A percentile compares a stretch with the other conserved stretches of the same genome.
Evolutionary conservation across 2,113 vertebrate species (phyloP).

Genomic region (Crocuta crocuta): DNA sequence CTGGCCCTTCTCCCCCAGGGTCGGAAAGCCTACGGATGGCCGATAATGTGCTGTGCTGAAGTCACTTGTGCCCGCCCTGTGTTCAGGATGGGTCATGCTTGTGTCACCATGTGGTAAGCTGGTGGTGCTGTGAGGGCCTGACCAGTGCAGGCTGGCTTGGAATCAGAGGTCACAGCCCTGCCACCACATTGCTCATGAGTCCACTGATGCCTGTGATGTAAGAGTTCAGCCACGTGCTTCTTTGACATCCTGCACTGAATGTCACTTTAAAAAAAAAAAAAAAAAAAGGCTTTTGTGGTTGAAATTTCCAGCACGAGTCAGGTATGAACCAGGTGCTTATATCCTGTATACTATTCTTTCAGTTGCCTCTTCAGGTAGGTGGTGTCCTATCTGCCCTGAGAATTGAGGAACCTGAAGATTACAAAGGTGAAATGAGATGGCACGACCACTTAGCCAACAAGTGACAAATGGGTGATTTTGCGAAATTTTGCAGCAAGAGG

Average conservation of each 20-base stretch:
- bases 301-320: background rate
- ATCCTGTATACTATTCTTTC: background rate
- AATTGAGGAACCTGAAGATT: constrained; percentile 1
- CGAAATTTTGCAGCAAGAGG: background rate
- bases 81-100: background rate
- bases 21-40: background rate
- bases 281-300: no score
- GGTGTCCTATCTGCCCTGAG: background rate
- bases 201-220: background rate
- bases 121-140: background rate
- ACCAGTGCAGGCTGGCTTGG: background rate
- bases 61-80: background rate
- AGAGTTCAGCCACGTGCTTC: background rate
- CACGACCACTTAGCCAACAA: background rate
- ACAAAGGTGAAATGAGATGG: background rate
- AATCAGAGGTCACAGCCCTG: background rate
- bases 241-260: background rate
- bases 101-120: background rate
- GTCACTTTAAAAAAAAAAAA: background rate
- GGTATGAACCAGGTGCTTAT: background rate
- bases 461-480: background rate
- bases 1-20: background rate
- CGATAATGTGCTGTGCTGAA: background rate
- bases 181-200: background rate
- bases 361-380: background rate